phyloP scores from a whole-genome alignment of 92 coral and sea anemone genomes.

The Micromussa lordhowensis region DNA sequence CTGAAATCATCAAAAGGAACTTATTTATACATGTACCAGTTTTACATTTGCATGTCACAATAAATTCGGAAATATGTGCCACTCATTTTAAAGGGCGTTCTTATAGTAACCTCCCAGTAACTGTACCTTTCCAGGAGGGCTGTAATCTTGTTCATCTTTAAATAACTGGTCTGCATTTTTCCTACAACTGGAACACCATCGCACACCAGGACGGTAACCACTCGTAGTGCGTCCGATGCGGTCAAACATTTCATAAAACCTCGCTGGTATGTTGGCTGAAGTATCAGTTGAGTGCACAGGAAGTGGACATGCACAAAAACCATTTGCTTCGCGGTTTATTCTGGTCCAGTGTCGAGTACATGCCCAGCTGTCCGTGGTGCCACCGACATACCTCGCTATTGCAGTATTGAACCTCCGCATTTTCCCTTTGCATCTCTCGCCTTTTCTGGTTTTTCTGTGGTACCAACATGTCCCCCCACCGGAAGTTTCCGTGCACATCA shows the following conservation, averaged over 20 bases:
- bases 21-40: too few relatives aligned
- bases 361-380: constrained; percentile 7
- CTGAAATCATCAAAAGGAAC: too few relatives aligned
- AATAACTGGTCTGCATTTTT: not conserved
- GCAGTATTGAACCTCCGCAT: constrained; percentile 3
- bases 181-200: not conserved
- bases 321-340: not conserved
- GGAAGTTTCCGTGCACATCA: not conserved
- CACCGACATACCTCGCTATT: constrained; percentile 1
- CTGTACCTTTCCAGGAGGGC: not conserved
- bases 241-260: not conserved
- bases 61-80: too few relatives aligned
- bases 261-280: not conserved
- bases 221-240: not conserved
- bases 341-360: constrained; percentile 11
- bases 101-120: not conserved
- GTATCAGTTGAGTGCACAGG: not conserved
- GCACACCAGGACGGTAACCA: not conserved
- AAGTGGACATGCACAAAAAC: constrained; percentile 1
- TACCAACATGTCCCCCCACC: not conserved
- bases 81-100: too few relatives aligned
- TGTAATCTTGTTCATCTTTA: not conserved
- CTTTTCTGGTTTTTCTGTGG: constrained; percentile 9
- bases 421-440: constrained; percentile 2
- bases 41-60: too few relatives aligned